A percentile compares a stretch with the other conserved stretches of the same genome.
Conservation (phyloP, 30 jellyfish, hydroid and myxozoan genomes). For the Rhopilema esculentum region DNA sequence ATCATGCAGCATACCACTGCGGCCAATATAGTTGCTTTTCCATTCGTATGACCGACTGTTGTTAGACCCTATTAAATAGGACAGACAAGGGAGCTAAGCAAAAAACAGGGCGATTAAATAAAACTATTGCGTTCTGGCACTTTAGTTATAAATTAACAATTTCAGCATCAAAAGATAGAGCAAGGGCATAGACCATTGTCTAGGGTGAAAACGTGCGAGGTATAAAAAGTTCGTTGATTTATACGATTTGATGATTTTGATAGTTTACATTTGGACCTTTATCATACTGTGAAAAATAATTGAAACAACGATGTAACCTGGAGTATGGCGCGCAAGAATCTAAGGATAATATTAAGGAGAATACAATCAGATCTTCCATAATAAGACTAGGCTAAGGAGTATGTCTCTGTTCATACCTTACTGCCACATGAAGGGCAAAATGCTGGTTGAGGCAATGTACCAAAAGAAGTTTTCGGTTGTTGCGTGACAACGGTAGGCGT, state of each 20-base stretch:
- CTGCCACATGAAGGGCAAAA: slow-evolving; percentile 20
- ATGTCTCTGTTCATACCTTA: slow-evolving; percentile 5
- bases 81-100: not conserved
- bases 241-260: no score
- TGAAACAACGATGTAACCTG: no score
- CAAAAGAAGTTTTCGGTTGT: not conserved
- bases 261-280: no score
- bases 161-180: no score
- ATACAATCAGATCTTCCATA: no score
- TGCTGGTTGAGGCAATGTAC: slow-evolving; percentile 25
- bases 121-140: not conserved
- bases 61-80: slow-evolving; percentile 38
- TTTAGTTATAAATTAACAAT: not conserved
- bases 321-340: no score
- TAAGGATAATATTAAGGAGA: no score
- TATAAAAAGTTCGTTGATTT: no score
- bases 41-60: slow-evolving; percentile 6
- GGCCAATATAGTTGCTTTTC: slow-evolving; percentile 39
- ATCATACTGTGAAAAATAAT: no score
- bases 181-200: no score
- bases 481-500: not conserved
- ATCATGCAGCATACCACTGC: slow-evolving; percentile 49
- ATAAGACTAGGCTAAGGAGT: not conserved
- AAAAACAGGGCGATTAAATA: not conserved
- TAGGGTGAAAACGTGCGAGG: no score